Percentiles rank a stretch among this genome's conserved stretches.
phyloP scores from a whole-genome alignment of 1,140 invertebrate species.

The Drosophila nigrodunni region DNA sequence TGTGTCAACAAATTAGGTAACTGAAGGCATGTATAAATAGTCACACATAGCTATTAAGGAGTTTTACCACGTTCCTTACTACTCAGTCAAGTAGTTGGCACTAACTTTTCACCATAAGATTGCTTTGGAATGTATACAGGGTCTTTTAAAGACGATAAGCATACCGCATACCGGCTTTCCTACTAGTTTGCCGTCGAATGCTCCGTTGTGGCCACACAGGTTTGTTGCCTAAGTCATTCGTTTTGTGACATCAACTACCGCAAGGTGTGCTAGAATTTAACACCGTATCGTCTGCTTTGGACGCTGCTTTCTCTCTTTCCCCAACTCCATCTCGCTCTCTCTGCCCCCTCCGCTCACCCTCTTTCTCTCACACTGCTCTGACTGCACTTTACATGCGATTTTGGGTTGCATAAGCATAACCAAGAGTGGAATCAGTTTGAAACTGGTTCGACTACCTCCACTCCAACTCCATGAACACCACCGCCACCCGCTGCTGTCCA shows the following conservation, averaged over 20 bases:
- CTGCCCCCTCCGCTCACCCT: background rate
- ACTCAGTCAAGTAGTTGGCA: too few species aligned
- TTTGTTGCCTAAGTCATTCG: constrained; percentile 58
- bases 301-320: background rate
- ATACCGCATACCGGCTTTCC: too few species aligned
- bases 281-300: constrained; percentile 4
- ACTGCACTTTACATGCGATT: constrained; percentile 29
- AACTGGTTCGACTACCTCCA: constrained; percentile 29
- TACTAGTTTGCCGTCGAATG: constrained; percentile 6
- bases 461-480: background rate
- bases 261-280: constrained; percentile 55
- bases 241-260: constrained; percentile 54
- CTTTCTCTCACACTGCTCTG: background rate
- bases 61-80: too few species aligned
- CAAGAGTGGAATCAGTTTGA: background rate
- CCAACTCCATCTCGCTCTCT: background rate
- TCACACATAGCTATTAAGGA: too few species aligned
- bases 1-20: too few species aligned
- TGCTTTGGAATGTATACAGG: too few species aligned
- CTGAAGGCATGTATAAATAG: too few species aligned
- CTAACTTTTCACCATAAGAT: too few species aligned
- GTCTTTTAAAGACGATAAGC: too few species aligned
- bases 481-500: background rate
- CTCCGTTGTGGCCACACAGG: constrained; percentile 42
- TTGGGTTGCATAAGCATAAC: constrained; percentile 36